Base-by-base conservation (phyloP, 2,888 invertebrate species). In the Seladonia tumulorum region DNA sequence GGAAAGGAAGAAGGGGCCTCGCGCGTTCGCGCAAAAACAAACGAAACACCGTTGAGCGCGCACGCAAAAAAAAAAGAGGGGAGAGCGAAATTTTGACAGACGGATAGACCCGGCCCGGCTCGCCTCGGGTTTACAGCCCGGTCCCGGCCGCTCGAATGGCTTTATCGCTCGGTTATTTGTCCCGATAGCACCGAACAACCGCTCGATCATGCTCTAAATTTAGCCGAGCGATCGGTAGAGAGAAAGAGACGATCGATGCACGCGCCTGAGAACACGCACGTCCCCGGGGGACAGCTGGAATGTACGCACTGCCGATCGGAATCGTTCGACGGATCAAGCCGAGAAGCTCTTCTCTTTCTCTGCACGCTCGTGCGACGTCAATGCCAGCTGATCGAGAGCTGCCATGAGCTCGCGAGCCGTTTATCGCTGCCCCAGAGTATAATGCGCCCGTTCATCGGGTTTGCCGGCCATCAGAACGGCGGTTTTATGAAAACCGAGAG, bases 201-300 rank as follows among this genome's bases (percentile, higher is more conserved):
- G 88, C 88, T 88, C 90, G 92, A 91, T 92, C 92, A 91, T 92
- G 89, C 89, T 87, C 91, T 92, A 92, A 91, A 92, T 92, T 92
- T 92, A 92, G 92, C 89, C 42, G 76, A 82, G 66, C 76, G 39
- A 79, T 63, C 60, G 79, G 68, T 72, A 39, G 45, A n/a, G 63
- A 14, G 85, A 79, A n/a, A 71, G 70, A 53, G 47, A 53, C 68
- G 42, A 45, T 18, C 63, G 82, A 76, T 39, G 70, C 60, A 73
- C 81, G 79, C 63, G 47, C 49, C 22, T 29, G 18, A 76, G 49
- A 63, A 80, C 82, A 74, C 47, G 79, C 77, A 57, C 77, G 75
- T 87, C 76, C 77, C 82, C 35, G 76, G 53, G 53, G 78, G 81
- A 83, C 84, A 81, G 60, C 81, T 73, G 68, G 79, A 83, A 83